Evolutionary conservation across 2,888 invertebrate species (phyloP).

Genomic region (Luffia ferchaultella): DNA sequence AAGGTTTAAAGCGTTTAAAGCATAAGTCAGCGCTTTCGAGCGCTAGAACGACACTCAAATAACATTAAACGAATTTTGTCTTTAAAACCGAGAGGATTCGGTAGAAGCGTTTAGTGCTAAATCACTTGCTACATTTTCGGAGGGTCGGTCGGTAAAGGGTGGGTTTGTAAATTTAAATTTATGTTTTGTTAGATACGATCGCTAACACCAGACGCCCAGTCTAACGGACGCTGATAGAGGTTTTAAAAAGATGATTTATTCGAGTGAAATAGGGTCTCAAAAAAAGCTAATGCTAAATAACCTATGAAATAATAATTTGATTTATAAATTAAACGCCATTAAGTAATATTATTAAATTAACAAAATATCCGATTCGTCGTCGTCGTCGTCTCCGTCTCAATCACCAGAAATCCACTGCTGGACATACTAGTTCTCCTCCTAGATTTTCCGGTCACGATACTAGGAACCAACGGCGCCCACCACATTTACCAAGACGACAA

Average conservation of each 20-base stretch:
- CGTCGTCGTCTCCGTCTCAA: too few relatives aligned
- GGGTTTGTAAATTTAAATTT: constrained; percentile 63
- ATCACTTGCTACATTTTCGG: constrained; percentile 8
- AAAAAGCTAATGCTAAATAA: too few relatives aligned
- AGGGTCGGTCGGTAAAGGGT: constrained; percentile 27
- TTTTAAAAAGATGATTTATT: constrained; percentile 54
- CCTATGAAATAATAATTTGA: too few relatives aligned
- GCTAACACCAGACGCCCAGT: constrained; percentile 44
- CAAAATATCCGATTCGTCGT: too few relatives aligned
- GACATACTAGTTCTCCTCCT: too few relatives aligned
- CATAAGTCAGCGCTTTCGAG: constrained; percentile 34
- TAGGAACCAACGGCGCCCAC: too few relatives aligned
- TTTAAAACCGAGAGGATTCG: constrained; percentile 5
- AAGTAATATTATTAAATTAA: too few relatives aligned
- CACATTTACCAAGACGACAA: too few relatives aligned
- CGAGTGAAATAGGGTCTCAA: too few relatives aligned
- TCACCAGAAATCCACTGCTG: too few relatives aligned
- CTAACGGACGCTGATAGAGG: not conserved
- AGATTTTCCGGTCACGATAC: too few relatives aligned
- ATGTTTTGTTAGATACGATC: constrained; percentile 65
- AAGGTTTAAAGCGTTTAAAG: constrained; percentile 19
- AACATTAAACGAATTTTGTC: constrained; percentile 3
- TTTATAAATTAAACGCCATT: too few relatives aligned
- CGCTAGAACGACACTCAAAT: constrained; percentile 3
- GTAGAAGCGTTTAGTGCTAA: not conserved